Conservation (phyloP, 1,140 invertebrate species). For the Rhynchophorus ferrugineus region DNA sequence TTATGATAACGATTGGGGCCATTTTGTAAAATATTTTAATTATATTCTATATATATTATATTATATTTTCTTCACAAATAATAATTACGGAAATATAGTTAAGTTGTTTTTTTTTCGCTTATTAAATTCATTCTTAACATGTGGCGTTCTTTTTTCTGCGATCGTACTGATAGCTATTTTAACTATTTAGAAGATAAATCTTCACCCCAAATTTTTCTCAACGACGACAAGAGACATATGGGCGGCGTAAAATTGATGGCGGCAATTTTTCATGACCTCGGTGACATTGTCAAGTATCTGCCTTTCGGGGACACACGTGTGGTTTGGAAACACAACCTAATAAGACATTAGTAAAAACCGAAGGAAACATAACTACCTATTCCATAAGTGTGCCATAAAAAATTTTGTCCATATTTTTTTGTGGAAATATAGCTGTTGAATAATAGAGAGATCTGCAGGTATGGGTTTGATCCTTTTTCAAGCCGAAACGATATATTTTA, state of each 20-base stretch:
- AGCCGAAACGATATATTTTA: too few species aligned
- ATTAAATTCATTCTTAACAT: background rate
- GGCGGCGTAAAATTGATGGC: slow-evolving; percentile 8
- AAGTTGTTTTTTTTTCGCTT: too few species aligned
- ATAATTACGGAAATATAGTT: too few species aligned
- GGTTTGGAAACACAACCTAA: background rate
- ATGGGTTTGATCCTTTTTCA: too few species aligned
- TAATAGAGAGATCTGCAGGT: too few species aligned
- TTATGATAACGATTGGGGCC: too few species aligned
- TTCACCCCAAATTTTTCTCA: background rate
- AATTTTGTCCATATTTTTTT: too few species aligned
- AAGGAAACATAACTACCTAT: background rate
- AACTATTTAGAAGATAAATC: slow-evolving; percentile 4
- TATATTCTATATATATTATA: too few species aligned
- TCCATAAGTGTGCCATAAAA: too few species aligned
- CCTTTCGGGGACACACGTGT: background rate
- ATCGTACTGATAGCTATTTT: background rate
- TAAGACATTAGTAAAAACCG: slow-evolving; percentile 1
- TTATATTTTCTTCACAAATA: too few species aligned
- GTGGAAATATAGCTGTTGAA: too few species aligned
- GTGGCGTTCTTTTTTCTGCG: background rate
- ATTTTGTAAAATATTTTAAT: too few species aligned
- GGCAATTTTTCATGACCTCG: slow-evolving; percentile 10
- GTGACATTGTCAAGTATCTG: background rate
- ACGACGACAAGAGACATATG: slow-evolving; percentile 1